Evolutionary conservation across 2,797 vertebrate species (phyloP), one percentile per base, ranked within the genome.

Genomic region (Novumbra hubbsi): DNA sequence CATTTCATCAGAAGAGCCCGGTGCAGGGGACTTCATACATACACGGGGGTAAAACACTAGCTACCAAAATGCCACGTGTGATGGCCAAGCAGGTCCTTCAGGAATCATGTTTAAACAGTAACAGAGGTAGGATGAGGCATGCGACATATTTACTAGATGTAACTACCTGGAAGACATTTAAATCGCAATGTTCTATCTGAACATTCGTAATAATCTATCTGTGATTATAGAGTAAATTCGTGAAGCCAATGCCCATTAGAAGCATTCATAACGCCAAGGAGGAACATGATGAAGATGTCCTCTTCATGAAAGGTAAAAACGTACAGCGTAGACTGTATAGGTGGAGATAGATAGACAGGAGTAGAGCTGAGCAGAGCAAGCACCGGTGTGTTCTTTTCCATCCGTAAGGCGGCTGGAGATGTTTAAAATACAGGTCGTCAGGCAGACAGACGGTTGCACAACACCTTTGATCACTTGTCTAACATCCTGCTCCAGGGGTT

Each of bases 381-480:
- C 19, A 21, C 21, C 19, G 27, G 27, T 32, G 24, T 71, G 27
- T 12, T 66, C 68, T 81, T 78, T 78, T 80, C 80, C 72, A 45
- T 72, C 76, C 70, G 76, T 4, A 3, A 21, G 66, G 71, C 64
- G n/a, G 28, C 48, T 66, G 34, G 73, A 79, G 73, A 76, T 79
- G 79, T 80, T 79, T 80, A 75, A 79, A 86, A 84, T 83, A 73
- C 66, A 30, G 65, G 85, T 76, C 75, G 74, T 17, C 27, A 76
- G 74, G 80, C 75, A 52, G 79, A 79, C 74, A 75, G 83, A 80
- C 78, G 72, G 85, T 82, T 85, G 73, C 80, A 80, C 84, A 73
- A 48, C 16, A 38, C 38, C 78, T 84, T 82, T 86, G 78, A 84
- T 89, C 79, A 73, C 27, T 8, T 68, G 5, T 78, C 75, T 60